Base-by-base conservation (phyloP, 2,888 invertebrate species). In the Agrilus mali region DNA sequence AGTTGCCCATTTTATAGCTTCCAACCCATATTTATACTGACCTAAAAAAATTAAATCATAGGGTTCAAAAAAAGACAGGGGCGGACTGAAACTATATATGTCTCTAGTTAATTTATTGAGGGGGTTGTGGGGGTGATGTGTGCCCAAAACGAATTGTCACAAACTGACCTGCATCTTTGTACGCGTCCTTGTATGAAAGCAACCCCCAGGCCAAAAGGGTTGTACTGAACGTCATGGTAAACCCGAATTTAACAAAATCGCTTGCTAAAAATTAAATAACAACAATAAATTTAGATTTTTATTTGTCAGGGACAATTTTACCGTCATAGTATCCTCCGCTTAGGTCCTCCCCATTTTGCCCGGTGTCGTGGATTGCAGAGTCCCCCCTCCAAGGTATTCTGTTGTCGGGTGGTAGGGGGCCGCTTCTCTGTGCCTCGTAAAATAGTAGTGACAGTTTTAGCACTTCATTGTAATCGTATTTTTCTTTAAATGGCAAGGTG, bases 291-390 rank as follows among this genome's bases (percentile, higher is more conserved):
- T 27, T 10, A 7, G 22, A 5, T 4, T 20, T 4, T 20, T 20
- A 6, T 20, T 20, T 20, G 20, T 5, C 20, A 6, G 20, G 20
- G 20, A 20, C 6, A 20, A 20, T 45, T 49, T 57, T 59, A 75
- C 74, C 74, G 53, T 74, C 74, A 52, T 74, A 75, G 53, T 74
- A 75, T 27, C 75, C 75, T 33, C 74, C 74, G 33, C 68, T 70
- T 33, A 75, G 59, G 50, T 75, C 74, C 51, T 73, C 71, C 15
- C 71, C 73, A 46, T 69, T 61, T 13, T 56, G 50, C 2, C 72
- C 72, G 14, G 57, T 58, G 52, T 76, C 75, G 7, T 61, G 50
- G 17, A 74, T 55, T 4, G 72, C 74, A 0, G 74, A 74, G 58
- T 75, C 72, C 2, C 66, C 65, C 43, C 75, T 59, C 74, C 74